Evolutionary conservation across 2,113 vertebrate genomes (phyloP), one percentile per base, ranked within the genome.

Genomic region (Anoplopoma fimbria): DNA sequence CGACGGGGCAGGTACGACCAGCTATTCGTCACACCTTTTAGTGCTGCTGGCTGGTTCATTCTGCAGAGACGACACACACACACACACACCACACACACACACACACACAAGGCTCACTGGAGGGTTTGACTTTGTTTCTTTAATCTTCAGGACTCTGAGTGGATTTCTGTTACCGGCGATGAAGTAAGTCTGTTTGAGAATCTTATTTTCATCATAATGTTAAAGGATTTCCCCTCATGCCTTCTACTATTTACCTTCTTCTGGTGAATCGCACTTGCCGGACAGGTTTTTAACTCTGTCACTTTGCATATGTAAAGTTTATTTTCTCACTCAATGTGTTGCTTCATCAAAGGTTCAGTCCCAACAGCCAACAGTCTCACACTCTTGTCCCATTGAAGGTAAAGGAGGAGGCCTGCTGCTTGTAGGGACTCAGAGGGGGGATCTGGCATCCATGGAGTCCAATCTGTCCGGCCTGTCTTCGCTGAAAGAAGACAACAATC

Each of bases 391-490:
- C 62, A 21, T 75, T 81, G 23, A 77, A 91, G 88, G 73, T 87
- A 33, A 79, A 88, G 47, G 36, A 76, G 38, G 38, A 83, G 9
- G 5, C 12, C 47, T 60, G 53, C 21, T 17, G 45, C 5, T 10
- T 21, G 23, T 21, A 75, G 58, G 1, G 25, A 4, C 53, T 27
- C 53, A 0, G 25, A 2, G 13, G 13, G 55, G 23, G 15, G 42
- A 57, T 64, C 31, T 5, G 5, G n/a, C 61, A 40, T 27, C 87
- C 92, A 94, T 97, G 96, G 97, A 96, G 86, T 96, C 96, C 80
- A 73, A 58, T 10, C 95, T 96, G 4, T 98, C 97, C 40, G 53
- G 93, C 63, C 83, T 97, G 42, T 99, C 97, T 0, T 98, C 97
- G 0, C 73, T 97, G 68, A 95, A 95, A 42, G 96, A 97, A 12